Percentiles rank a stretch among this genome's conserved stretches.
Evolutionary conservation across 2,888 invertebrate genomes (phyloP).

Genomic region (Chydorus sphaericus): DNA sequence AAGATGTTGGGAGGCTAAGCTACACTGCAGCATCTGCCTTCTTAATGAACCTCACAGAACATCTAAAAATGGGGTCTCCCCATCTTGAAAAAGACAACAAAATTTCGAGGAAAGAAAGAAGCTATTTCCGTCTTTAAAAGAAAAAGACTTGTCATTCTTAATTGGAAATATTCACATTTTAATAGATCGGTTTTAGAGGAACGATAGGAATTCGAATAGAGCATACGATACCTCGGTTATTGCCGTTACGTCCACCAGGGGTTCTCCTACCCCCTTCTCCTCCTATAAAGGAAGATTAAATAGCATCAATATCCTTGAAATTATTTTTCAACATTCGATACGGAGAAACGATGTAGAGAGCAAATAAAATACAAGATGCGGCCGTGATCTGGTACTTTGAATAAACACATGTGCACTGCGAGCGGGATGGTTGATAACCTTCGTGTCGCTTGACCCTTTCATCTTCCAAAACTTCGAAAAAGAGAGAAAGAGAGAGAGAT

Average conservation of each 20-base stretch:
- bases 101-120: too few species aligned
- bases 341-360: slow-evolving; percentile 2
- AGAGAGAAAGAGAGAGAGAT: too few species aligned
- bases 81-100: too few species aligned
- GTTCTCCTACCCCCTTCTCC: neutral
- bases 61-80: too few species aligned
- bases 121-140: too few species aligned
- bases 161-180: neutral
- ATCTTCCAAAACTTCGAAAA: too few species aligned
- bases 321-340: slow-evolving; percentile 6
- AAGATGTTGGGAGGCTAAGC: too few species aligned
- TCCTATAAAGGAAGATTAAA: neutral
- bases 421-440: neutral
- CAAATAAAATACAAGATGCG: slow-evolving; percentile 6
- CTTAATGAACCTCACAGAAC: too few species aligned
- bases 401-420: slow-evolving; percentile 1
- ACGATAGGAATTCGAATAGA: neutral
- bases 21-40: too few species aligned
- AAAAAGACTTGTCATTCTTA: neutral
- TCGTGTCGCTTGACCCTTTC: neutral
- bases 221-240: slow-evolving; percentile 3
- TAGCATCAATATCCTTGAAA: neutral
- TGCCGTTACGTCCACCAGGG: neutral
- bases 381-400: slow-evolving; percentile 5
- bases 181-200: neutral